phyloP scores from a whole-genome alignment of 1,140 invertebrate species.

The Orussus abietinus region DNA sequence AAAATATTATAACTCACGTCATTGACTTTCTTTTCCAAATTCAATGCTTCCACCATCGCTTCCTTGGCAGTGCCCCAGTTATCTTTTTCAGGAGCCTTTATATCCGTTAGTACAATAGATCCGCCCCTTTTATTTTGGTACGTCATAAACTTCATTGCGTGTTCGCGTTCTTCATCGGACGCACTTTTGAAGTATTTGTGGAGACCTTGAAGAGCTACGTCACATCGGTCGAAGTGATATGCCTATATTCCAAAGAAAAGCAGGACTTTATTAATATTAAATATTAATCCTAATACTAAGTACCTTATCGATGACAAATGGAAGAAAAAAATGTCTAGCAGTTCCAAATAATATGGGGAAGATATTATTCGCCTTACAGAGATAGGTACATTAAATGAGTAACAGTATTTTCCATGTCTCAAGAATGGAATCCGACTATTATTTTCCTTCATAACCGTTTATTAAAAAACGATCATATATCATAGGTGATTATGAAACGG shows the following conservation, averaged over 20 bases:
- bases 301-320: too few relatives aligned
- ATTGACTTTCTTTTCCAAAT: constrained; percentile 78
- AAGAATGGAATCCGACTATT: too few relatives aligned
- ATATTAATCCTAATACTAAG: too few relatives aligned
- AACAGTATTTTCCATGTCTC: too few relatives aligned
- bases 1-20: constrained; percentile 45
- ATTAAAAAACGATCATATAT: too few relatives aligned
- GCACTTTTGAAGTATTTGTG: constrained; percentile 68
- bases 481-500: too few relatives aligned
- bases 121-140: constrained; percentile 84
- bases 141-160: constrained; percentile 71
- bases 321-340: too few relatives aligned
- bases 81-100: constrained; percentile 59
- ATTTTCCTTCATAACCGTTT: too few relatives aligned
- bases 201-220: constrained; percentile 72
- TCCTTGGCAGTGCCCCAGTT: constrained; percentile 65
- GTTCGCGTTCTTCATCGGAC: constrained; percentile 72
- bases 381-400: too few relatives aligned
- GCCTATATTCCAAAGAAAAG: constrained; percentile 54
- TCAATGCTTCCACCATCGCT: constrained; percentile 68
- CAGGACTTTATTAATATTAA: not conserved
- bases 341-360: too few relatives aligned
- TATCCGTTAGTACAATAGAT: constrained; percentile 54
- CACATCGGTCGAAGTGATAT: constrained; percentile 74
- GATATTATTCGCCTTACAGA: too few relatives aligned